Conservation (phyloP, 1,140 invertebrate species). For the Drosophila saltans region DNA sequence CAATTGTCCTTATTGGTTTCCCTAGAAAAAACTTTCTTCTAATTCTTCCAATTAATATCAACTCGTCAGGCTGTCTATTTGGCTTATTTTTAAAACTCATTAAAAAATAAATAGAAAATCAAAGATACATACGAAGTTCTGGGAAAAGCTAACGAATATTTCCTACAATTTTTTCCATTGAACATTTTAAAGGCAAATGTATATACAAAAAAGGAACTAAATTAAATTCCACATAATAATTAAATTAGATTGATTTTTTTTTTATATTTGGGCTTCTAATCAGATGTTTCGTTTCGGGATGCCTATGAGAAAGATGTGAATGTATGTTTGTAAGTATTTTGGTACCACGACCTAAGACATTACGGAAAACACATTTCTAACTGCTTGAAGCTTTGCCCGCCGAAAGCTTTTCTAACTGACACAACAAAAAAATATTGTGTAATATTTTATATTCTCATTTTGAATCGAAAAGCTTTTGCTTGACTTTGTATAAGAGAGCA, state of each 20-base stretch:
- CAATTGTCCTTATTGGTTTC: neutral
- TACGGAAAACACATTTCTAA: neutral
- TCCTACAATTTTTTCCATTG: neutral
- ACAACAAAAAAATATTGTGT: constrained; percentile 12
- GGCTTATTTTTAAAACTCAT: neutral
- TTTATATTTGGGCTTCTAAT: neutral
- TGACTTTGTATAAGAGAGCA: constrained; percentile 1
- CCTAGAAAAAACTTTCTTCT: neutral
- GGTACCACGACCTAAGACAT: constrained; percentile 5
- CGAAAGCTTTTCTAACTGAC: constrained; percentile 9
- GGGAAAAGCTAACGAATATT: neutral
- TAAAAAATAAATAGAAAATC: neutral
- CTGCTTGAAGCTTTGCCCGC: constrained; percentile 1
- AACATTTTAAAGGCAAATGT: neutral
- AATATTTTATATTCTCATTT: constrained; percentile 13
- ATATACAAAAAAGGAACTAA: constrained; percentile 14
- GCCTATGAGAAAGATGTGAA: neutral
- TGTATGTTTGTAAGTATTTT: no score
- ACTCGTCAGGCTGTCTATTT: neutral
- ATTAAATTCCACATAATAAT: neutral
- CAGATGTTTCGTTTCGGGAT: neutral
- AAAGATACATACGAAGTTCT: neutral
- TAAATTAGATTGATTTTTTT: neutral
- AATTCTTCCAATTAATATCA: neutral
- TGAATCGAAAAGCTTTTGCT: neutral